Conservation (phyloP, 2,113 vertebrate genomes). For the Mastomys coucha region DNA sequence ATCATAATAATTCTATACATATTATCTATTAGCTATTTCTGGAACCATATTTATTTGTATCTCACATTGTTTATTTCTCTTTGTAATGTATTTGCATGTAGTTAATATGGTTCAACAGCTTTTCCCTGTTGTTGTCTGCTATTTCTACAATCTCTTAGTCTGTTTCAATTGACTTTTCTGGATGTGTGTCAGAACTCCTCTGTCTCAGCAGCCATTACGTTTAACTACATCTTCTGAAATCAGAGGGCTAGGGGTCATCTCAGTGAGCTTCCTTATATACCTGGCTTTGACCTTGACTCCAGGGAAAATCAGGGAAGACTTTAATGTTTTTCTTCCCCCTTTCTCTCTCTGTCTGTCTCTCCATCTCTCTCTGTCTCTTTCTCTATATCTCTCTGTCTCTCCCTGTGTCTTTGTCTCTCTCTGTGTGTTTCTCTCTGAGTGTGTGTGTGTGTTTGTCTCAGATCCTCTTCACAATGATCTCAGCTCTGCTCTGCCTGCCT, state of each 20-base stretch:
- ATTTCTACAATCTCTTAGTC: background rate
- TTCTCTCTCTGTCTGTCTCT: background rate
- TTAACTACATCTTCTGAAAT: background rate
- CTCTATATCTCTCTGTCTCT: background rate
- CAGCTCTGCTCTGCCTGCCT: background rate
- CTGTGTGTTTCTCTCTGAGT: background rate
- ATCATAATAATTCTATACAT: background rate
- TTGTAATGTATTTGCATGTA: background rate
- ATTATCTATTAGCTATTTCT: background rate
- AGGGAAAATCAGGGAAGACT: background rate
- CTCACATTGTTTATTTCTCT: background rate
- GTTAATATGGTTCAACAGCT: background rate
- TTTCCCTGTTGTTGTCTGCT: background rate
- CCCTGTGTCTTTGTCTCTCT: fast-evolving
- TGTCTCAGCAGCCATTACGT: background rate
- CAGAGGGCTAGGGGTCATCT: background rate
- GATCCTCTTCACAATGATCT: background rate
- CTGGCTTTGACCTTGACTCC: background rate
- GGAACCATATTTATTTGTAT: background rate
- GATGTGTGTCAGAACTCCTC: background rate
- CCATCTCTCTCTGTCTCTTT: background rate
- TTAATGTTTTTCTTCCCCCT: background rate
- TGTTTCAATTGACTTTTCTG: background rate
- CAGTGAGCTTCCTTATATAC: background rate
- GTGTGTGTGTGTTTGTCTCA: too few relatives aligned